Conservation (phyloP, 2,888 invertebrate genomes). For the Monopis laevigella region DNA sequence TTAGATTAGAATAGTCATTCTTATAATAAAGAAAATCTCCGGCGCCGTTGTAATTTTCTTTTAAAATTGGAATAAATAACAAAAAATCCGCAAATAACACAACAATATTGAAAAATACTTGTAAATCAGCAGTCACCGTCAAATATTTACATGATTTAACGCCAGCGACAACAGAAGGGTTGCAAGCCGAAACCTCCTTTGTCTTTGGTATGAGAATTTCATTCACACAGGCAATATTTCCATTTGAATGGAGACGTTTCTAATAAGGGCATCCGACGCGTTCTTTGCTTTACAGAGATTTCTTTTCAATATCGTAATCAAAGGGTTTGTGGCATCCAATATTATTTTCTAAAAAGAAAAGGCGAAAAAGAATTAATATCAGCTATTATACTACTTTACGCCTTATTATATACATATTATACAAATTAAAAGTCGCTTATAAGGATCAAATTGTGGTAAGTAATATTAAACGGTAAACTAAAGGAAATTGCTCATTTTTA, state of each 20-base stretch:
- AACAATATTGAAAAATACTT: constrained; percentile 3
- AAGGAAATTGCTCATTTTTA: no score
- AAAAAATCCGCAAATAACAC: not conserved
- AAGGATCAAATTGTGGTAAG: no score
- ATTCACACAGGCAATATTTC: constrained; percentile 48
- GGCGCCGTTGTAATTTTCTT: not conserved
- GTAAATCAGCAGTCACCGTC: constrained; percentile 1
- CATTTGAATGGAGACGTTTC: constrained; percentile 49
- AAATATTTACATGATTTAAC: constrained; percentile 7
- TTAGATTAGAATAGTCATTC: not conserved
- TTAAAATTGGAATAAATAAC: not conserved
- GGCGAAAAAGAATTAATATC: no score
- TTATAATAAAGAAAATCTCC: not conserved
- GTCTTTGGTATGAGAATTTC: constrained; percentile 39
- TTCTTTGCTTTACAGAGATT: no score
- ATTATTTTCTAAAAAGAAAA: no score
- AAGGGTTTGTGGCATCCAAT: no score
- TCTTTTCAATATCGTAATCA: no score
- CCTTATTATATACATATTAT: no score
- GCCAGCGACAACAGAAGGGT: constrained; percentile 1
- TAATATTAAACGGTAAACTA: no score
- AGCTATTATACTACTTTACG: no score
- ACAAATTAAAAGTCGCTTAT: no score
- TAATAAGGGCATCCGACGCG: constrained; percentile 37
- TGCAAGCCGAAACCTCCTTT: constrained; percentile 23